These are phyloP conservation scores for Sebastes fasciatus DNA, from an alignment of 2,113 vertebrate species.

Conservation along the genomic window DNA sequence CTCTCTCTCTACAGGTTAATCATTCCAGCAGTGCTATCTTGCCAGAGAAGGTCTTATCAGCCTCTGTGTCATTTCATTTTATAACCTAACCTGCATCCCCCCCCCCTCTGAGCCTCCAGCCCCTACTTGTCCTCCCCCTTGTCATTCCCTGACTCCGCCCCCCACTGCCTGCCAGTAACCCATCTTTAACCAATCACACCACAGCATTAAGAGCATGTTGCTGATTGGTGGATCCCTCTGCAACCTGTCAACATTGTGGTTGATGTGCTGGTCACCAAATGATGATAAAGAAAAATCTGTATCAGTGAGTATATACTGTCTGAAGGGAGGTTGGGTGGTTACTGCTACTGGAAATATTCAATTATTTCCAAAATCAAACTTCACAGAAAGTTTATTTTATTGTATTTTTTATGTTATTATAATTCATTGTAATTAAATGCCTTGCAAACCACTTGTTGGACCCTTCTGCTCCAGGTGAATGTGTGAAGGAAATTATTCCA, in stretches of 20 bases:
- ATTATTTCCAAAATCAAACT: neutral
- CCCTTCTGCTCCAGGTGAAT: neutral
- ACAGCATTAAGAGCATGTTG: conserved; percentile 70
- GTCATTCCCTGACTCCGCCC: conserved; percentile 40
- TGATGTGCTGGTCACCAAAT: conserved; percentile 85
- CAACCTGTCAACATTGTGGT: conserved; percentile 77
- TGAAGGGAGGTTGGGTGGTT: neutral
- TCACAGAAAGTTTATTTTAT: neutral
- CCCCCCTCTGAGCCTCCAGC: conserved; percentile 56
- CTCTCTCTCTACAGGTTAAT: conserved; percentile 88
- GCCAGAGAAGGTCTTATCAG: conserved; percentile 93
- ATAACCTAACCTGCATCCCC: conserved; percentile 86
- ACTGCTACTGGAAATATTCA: conserved; percentile 1
- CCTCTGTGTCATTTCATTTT: conserved; percentile 95
- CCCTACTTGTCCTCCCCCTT: conserved; percentile 29
- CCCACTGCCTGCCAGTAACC: conserved; percentile 74
- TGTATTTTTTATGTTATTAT: neutral
- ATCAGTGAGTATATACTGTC: neutral
- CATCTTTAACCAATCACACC: conserved; percentile 82
- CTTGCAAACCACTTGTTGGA: neutral
- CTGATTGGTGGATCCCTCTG: conserved; percentile 82
- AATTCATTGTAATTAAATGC: neutral
- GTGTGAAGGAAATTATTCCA: neutral
- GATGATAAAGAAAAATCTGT: conserved; percentile 23
- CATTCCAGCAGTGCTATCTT: conserved; percentile 92